Conservation (phyloP, 35 echinoderm and acorn worm genomes). For the Anneissia japonica region DNA sequence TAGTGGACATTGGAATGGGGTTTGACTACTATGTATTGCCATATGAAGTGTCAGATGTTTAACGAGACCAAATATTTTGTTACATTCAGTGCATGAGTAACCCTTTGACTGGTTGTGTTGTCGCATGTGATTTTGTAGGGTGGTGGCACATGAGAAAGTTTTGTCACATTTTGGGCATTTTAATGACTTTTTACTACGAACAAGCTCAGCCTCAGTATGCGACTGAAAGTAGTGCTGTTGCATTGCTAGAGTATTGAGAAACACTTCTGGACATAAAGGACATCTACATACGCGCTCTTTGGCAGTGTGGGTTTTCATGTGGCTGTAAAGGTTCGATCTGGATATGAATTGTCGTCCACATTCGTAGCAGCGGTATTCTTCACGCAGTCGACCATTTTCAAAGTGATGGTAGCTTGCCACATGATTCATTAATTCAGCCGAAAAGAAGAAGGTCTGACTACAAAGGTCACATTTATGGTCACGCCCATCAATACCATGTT, state of each 20-base stretch:
- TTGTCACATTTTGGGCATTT: constrained; percentile 76
- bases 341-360: constrained; percentile 65
- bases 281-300: constrained; percentile 62
- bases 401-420: constrained; percentile 43
- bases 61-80: constrained; percentile 78
- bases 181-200: constrained; percentile 37
- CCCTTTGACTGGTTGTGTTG: constrained; percentile 74
- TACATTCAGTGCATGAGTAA: constrained; percentile 80
- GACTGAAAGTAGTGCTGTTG: constrained; percentile 87
- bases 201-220: constrained; percentile 64
- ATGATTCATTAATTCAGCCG: constrained; percentile 86
- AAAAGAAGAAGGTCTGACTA: constrained; percentile 91
- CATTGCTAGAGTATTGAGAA: constrained; percentile 67
- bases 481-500: constrained; percentile 90
- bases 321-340: constrained; percentile 65
- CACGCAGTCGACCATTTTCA: constrained; percentile 40
- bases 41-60: constrained; percentile 93
- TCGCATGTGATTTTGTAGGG: constrained; percentile 87
- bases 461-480: constrained; percentile 81
- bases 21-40: constrained; percentile 86
- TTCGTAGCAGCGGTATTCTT: constrained; percentile 71
- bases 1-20: constrained; percentile 85
- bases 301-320: constrained; percentile 65
- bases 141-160: constrained; percentile 72
- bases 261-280: constrained; percentile 79